Percentiles rank a stretch among this genome's conserved stretches.
These are phyloP conservation scores for Coturnix japonica DNA, from an alignment of 2,113 vertebrate species.

Conservation along the genomic window DNA sequence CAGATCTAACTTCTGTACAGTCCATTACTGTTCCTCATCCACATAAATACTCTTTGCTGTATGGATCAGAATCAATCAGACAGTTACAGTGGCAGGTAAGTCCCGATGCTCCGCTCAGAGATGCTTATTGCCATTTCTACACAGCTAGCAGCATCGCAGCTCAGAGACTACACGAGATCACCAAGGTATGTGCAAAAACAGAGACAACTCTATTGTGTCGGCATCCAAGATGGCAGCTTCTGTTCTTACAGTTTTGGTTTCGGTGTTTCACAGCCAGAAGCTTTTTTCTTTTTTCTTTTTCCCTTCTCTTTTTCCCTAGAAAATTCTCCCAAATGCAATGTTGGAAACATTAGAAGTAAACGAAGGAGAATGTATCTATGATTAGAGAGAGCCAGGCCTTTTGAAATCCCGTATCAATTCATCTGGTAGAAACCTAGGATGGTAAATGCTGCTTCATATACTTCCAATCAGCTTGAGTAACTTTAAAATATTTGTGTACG, in stretches of 20 bases:
- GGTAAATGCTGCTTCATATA: neutral
- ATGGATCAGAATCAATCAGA: slow-evolving; percentile 38
- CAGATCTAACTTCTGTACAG: slow-evolving; percentile 36
- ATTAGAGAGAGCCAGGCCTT: neutral
- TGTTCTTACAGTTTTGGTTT: neutral
- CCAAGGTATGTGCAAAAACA: slow-evolving; percentile 49
- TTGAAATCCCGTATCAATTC: neutral
- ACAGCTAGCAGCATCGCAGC: neutral
- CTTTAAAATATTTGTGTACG: neutral
- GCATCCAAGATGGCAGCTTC: slow-evolving; percentile 26
- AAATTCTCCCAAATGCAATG: neutral
- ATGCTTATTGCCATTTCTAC: neutral
- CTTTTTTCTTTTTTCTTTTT: neutral
- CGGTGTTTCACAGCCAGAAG: neutral
- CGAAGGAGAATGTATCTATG: neutral
- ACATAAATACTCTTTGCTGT: slow-evolving; percentile 20
- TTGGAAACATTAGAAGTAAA: neutral
- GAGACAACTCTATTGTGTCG: neutral
- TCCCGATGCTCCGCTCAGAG: neutral
- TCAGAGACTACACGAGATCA: neutral
- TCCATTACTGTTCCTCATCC: slow-evolving; percentile 61
- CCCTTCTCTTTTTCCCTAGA: neutral
- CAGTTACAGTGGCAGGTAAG: neutral
- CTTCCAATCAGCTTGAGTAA: slow-evolving; percentile 27
- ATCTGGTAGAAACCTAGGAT: neutral